These are phyloP conservation scores for Sebastolobus alascanus DNA, from an alignment of 2,797 vertebrate genomes.

Conservation along the genomic window DNA sequence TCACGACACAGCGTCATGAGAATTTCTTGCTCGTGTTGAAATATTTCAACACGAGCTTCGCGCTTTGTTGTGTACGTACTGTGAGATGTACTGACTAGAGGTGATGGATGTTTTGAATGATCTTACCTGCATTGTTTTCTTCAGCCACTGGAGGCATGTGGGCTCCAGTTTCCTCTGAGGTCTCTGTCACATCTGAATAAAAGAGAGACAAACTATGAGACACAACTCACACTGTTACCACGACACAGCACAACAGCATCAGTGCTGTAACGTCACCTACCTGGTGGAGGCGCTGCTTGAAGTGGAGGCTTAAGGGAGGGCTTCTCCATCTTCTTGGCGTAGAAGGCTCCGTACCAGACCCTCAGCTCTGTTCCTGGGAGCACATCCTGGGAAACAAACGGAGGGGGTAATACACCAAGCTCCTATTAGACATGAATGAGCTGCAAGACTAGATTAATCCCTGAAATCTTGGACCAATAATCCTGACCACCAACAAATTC, in stretches of 20 bases:
- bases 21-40: too few species aligned
- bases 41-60: too few species aligned
- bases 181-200: constrained; percentile 51
- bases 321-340: constrained; percentile 98
- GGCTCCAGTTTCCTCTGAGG: constrained; percentile 37
- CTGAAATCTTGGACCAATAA: not conserved
- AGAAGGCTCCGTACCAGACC: constrained; percentile 99
- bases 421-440: not conserved
- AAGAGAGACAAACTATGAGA: not conserved
- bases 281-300: constrained; percentile 63
- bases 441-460: not conserved
- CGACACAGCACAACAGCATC: not conserved
- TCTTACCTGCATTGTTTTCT: constrained; percentile 69
- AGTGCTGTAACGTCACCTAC: constrained; percentile 48
- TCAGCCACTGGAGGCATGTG: constrained; percentile 33
- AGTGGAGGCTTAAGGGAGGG: constrained; percentile 89
- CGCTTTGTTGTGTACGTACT: too few species aligned
- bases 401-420: not conserved
- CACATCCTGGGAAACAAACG: constrained; percentile 85
- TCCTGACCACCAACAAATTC: not conserved
- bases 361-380: constrained; percentile 93
- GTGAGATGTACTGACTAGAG: not conserved
- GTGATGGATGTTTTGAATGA: not conserved
- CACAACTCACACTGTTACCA: not conserved
- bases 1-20: too few species aligned